Evolutionary conservation across 2,888 invertebrate genomes (phyloP), one percentile per base, ranked within the genome.

Genomic region (Netelia inedita): DNA sequence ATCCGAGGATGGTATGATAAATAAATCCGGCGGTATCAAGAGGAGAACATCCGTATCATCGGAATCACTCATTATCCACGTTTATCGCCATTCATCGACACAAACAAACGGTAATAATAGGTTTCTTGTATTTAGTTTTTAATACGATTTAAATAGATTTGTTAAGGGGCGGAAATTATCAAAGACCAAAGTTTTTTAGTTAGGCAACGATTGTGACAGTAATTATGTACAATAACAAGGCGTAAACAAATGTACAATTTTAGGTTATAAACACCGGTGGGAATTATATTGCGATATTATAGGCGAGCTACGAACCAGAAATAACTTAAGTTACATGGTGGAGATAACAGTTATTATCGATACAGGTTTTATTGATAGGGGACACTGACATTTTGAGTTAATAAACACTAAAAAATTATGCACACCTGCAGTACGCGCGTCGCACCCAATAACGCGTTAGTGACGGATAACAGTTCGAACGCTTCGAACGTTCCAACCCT

Each of bases 31-130:
- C 85, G 97, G 97, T 92, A 97, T 97, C 89, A 97, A 94, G 89
- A 98, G 94, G 87, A 98, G 95, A 90, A 97, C 96, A 94, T 98
- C 97, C 3, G 97, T 98, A 94, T 97, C 97, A 95, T 97, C 97
- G 85, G 96, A 95, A 91, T 96, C 96, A 94, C 96, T 96, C 96
- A 96, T 96, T 91, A 94, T 94, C 91, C 79, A 68, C 65, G 63
- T 69, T 69, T 74, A 73, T 75, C 69, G 78, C 66, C 16, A 80
- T 76, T 80, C 78, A 59, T 41, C 8, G 57, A 57, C 11, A 57
- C 16, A 19, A 57, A 57, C 16, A 8, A 57, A 19, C 11, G 11
- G 16, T 6, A 57, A 16, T 16, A 16, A 16, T 9, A 57, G 16
- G 14, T 6, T 14, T 50, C 21, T 21, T 35, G 2, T 46, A 2